Evolutionary conservation across 2,888 invertebrate species (phyloP).

Genomic region (Dioctria rufipes): DNA sequence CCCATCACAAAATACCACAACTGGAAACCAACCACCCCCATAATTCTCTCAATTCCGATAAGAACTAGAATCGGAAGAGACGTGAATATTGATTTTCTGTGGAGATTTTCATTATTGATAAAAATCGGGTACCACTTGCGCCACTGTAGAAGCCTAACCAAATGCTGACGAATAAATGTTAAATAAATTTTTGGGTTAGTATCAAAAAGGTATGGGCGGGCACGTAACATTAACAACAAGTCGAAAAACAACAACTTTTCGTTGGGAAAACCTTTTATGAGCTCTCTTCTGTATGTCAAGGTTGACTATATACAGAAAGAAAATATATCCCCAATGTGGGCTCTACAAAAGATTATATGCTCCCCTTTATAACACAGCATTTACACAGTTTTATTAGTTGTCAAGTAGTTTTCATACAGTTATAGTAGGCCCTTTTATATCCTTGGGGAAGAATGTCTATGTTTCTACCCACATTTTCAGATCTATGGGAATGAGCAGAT

Average conservation of each 20-base stretch:
- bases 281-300: no score
- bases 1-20: no score
- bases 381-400: conserved; percentile 16
- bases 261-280: no score
- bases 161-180: neutral
- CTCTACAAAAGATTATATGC: neutral
- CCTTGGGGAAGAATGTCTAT: neutral
- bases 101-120: conserved; percentile 39
- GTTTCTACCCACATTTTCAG: no score
- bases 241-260: neutral
- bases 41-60: no score
- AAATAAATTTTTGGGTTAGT: conserved; percentile 7
- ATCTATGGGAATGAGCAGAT: no score
- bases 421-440: neutral
- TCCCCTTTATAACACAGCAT: conserved; percentile 9
- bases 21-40: no score
- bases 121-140: conserved; percentile 5
- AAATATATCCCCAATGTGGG: neutral
- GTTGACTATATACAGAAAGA: neutral
- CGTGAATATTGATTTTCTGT: conserved; percentile 15
- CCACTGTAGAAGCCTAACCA: neutral
- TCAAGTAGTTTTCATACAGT: conserved; percentile 1
- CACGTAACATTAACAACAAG: neutral
- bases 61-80: no score
- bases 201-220: neutral